Evolutionary conservation across 2,888 invertebrate species (phyloP).

Genomic region (Drosophila neoperkinsi): DNA sequence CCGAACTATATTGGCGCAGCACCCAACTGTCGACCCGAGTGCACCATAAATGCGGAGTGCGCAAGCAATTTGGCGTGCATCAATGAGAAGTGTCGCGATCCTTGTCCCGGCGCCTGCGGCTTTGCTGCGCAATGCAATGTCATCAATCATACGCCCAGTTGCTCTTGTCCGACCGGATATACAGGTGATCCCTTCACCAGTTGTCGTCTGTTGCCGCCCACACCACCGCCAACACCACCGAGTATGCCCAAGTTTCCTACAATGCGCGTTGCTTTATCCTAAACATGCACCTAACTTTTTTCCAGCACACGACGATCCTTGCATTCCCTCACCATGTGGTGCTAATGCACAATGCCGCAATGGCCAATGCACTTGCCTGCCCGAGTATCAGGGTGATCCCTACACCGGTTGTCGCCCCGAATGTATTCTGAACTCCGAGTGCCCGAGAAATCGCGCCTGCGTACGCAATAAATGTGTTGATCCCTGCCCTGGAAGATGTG

Average conservation of each 20-base stretch:
- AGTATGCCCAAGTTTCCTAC: constrained; percentile 63
- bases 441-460: constrained; percentile 91
- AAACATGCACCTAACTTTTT: constrained; percentile 20
- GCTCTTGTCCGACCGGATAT: constrained; percentile 90
- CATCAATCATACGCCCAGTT: constrained; percentile 91
- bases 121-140: constrained; percentile 90
- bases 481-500: constrained; percentile 94
- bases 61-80: constrained; percentile 90
- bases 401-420: constrained; percentile 92
- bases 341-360: constrained; percentile 90
- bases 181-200: constrained; percentile 92
- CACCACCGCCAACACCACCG: constrained; percentile 80
- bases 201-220: constrained; percentile 87
- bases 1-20: constrained; percentile 90
- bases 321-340: constrained; percentile 92
- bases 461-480: constrained; percentile 92
- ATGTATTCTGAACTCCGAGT: constrained; percentile 92
- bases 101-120: constrained; percentile 92
- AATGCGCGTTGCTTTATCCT: constrained; percentile 2
- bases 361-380: constrained; percentile 91
- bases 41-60: constrained; percentile 91
- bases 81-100: constrained; percentile 90
- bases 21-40: constrained; percentile 92
- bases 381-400: constrained; percentile 92
- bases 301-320: constrained; percentile 87